phyloP scores from a whole-genome alignment of 1,140 invertebrate species.

The Magallana ariakensis region DNA sequence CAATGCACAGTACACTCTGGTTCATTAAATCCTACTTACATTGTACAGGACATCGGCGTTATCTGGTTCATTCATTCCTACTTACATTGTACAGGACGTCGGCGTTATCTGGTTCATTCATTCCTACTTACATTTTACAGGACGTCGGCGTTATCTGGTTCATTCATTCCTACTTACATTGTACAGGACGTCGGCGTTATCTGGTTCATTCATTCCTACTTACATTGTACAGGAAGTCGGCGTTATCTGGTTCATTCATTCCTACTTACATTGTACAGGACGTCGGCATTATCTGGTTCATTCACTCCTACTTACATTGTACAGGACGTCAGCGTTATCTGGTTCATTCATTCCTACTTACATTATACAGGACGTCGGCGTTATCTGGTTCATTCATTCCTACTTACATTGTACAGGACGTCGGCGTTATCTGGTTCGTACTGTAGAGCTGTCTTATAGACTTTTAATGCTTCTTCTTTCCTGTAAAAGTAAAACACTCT shows the following conservation, averaged over 20 bases:
- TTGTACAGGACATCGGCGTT: slow-evolving; percentile 99
- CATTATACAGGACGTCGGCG: slow-evolving; percentile 98
- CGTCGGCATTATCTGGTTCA: too few relatives aligned
- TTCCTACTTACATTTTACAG: slow-evolving; percentile 90
- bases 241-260: too few relatives aligned
- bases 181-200: slow-evolving; percentile 83
- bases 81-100: slow-evolving; percentile 96
- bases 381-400: slow-evolving; percentile 88
- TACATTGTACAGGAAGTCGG: slow-evolving; percentile 88
- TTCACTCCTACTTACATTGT: slow-evolving; percentile 84
- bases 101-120: slow-evolving; percentile 93
- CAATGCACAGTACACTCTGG: slow-evolving; percentile 90
- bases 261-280: slow-evolving; percentile 88
- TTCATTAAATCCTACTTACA: slow-evolving; percentile 82
- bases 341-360: slow-evolving; percentile 46
- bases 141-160: slow-evolving; percentile 96
- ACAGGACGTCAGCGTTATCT: slow-evolving; percentile 81
- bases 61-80: slow-evolving; percentile 86
- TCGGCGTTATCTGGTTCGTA: slow-evolving; percentile 97
- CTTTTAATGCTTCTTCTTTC: slow-evolving; percentile 95
- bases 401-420: slow-evolving; percentile 93
- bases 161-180: slow-evolving; percentile 86
- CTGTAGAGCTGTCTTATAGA: slow-evolving; percentile 94
- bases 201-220: slow-evolving; percentile 75
- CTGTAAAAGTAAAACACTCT: slow-evolving; percentile 75